Base-by-base conservation (phyloP, 2,888 invertebrate species). In the Lasius fuliginosus region DNA sequence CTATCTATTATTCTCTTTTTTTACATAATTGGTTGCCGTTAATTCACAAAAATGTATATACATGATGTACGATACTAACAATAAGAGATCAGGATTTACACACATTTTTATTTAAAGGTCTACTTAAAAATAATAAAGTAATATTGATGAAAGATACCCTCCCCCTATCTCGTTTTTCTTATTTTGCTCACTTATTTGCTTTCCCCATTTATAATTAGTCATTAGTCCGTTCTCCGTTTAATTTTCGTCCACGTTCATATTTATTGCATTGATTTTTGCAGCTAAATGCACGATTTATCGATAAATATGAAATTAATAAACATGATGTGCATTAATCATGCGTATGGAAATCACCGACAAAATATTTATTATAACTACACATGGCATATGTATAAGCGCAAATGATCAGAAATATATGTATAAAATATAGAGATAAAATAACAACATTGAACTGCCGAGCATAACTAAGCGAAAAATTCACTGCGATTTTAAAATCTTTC, bases 311-410 rank as follows among this genome's bases (percentile, higher is more conserved):
- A 23, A 15, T 56, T 58, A 77, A 67, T 56, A 62, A 69, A 79
- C 46, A 18, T 23, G 8, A 60, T 9, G 3, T 11, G 8, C 18
- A 33, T 62, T 46, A 79, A 60, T 79, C 9, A n/a, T 36, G 40
- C n/a, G 33, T 67, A 12, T 12, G 40, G 3, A 71, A 18, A 23
- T 46, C 58, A 36, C 1, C 11, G 18, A 18, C 0, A 23, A 23
- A 79, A 69, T 60, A 60, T 77, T 68, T 68, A 42, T 77, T 42
- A 75, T 64, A 75, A 62, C 33, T 46, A 42, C 5, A 27, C 23
- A 30, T 18, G 12, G 3, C 65, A n/a, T 56, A 30, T 40, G n/a
- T n/a, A n/a, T 5, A 46, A 67, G n/a, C 18, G 30, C 12, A 27
- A 68, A 33, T 58, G 8, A 77, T 42, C 5, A 15, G 15, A 67